Conservation (phyloP, 2,113 vertebrate species). For the Vulpes lagopus region DNA sequence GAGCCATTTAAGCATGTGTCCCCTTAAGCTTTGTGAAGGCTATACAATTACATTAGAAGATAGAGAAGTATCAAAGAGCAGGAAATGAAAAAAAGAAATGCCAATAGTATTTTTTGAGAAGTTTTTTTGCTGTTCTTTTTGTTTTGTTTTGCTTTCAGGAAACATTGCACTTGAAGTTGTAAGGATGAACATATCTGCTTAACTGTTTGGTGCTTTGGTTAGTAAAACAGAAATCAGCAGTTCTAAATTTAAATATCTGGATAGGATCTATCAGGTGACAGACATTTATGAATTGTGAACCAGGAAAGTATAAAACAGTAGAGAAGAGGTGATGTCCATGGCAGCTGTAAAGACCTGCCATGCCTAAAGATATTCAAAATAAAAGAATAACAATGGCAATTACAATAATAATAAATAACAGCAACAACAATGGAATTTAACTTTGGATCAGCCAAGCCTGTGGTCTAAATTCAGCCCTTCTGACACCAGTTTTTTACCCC, state of each 20-base stretch:
- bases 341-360: not conserved
- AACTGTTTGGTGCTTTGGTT: not conserved
- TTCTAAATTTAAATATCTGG: not conserved
- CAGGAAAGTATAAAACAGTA: not conserved
- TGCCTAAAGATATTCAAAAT: not conserved
- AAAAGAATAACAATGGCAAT: not conserved
- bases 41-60: not conserved
- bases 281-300: not conserved
- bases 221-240: not conserved
- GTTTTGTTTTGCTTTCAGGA: not conserved
- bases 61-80: not conserved
- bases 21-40: not conserved
- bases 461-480: not conserved
- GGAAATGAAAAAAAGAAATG: not conserved
- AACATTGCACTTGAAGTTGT: not conserved
- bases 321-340: not conserved
- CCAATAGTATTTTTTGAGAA: not conserved
- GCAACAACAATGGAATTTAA: not conserved
- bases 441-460: not conserved
- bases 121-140: not conserved
- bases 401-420: not conserved
- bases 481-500: not conserved
- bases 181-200: not conserved
- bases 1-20: not conserved
- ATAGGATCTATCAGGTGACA: not conserved